Evolutionary conservation across 2,888 invertebrate genomes (phyloP), one percentile per base, ranked within the genome.

Genomic region (Yponomeuta plumbellus): DNA sequence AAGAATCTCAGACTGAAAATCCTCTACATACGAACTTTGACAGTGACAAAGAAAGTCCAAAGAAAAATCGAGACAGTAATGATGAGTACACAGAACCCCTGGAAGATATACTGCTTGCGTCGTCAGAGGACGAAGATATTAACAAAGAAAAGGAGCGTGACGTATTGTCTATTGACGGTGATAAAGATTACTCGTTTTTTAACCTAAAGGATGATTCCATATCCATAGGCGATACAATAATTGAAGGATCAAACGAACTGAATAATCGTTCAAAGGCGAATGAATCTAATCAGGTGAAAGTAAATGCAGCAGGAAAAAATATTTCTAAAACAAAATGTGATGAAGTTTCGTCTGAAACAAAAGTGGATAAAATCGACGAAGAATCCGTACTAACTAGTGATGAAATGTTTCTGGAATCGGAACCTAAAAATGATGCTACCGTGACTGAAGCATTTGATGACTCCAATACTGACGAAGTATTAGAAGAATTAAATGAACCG

Each of bases 91-190:
- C 72, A 68, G 79, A 76, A 65, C 69, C 75, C 0, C 70, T 79
- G 56, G 85, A 84, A 76, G 75, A 85, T 74, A 78, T 84, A 67
- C 71, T 84, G 11, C 73, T 87, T 23, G 85, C 83, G 10, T 84
- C 82, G 40, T 80, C 84, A 65, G 86, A 84, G 56, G 83, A 84
- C 20, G 85, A 83, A 13, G 44, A 52, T 69, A 70, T 66, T 52
- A 68, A 61, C 6, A 52, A 40, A 22, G 66, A 69, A 39, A 71
- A 71, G 66, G 59, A 66, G 13, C 17, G 10, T 11, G 59, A 65
- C 8, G 26, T 10, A n/a, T n/a, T 26, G 17, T 26, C 61, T 61
- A 34, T n/a, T 26, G 63, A 44, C 11, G 20, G 39, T 64, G 56
- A 63, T 17, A 66, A 61, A 5, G 68, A 64, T 0, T 68, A 64